These are phyloP conservation scores for Ciona savignyi DNA, from an alignment of 23 tunicate species.

Conservation along the genomic window DNA sequence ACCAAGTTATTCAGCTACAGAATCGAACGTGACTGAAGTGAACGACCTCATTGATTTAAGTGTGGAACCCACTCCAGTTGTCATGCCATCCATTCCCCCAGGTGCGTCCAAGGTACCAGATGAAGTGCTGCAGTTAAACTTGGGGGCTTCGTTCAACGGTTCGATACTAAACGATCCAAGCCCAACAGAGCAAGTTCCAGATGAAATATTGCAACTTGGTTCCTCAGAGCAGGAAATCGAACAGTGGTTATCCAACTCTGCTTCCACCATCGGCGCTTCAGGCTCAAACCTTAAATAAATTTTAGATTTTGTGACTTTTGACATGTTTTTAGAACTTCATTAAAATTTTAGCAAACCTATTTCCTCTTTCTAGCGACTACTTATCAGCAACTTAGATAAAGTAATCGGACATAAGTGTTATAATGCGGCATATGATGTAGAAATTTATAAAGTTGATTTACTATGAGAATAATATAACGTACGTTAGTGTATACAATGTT, in stretches of 20 bases:
- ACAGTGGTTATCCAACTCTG: slow-evolving; percentile 35
- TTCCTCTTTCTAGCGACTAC: no score
- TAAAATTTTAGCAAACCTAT: no score
- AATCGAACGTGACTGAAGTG: slow-evolving; percentile 62
- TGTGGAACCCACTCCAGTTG: slow-evolving; percentile 1
- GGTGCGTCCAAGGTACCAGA: slow-evolving; percentile 2
- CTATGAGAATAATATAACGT: no score
- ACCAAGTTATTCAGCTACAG: slow-evolving; percentile 88
- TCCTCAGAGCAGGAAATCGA: slow-evolving; percentile 65
- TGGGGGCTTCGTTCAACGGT: slow-evolving; percentile 11
- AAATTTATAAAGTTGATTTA: no score
- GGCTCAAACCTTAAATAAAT: no score
- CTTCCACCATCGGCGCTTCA: not conserved
- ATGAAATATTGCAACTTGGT: slow-evolving; percentile 35
- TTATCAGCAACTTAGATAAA: no score
- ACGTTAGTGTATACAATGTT: no score
- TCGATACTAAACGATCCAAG: not conserved
- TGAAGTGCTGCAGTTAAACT: slow-evolving; percentile 29
- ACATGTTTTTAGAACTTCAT: no score
- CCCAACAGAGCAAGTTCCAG: slow-evolving; percentile 28
- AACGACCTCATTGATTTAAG: slow-evolving; percentile 71
- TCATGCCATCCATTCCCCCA: not conserved
- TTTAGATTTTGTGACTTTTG: no score
- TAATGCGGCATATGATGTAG: no score
- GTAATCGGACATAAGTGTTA: no score